Percentiles rank a stretch among this genome's conserved stretches.
Evolutionary conservation across 2,888 invertebrate species (phyloP).

Genomic region (Drosophila nr. perissopoda): DNA sequence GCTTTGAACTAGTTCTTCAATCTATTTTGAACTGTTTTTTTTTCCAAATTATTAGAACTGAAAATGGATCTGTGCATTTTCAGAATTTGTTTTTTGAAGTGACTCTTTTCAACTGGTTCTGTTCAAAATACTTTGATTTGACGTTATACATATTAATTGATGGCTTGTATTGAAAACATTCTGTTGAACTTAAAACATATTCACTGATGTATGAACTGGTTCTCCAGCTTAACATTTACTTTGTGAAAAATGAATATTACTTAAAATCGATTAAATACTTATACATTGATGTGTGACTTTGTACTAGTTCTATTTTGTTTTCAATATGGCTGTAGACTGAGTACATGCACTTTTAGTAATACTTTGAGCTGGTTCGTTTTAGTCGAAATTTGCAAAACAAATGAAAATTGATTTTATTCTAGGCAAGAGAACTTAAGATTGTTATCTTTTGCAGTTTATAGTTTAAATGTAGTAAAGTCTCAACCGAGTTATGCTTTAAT

Average conservation of each 20-base stretch:
- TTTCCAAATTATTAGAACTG: not conserved
- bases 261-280: not conserved
- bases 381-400: not conserved
- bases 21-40: not conserved
- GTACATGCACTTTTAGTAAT: not conserved
- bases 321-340: not conserved
- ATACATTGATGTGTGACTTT: not conserved
- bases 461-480: not conserved
- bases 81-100: not conserved
- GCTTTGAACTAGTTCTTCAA: slow-evolving; percentile 6
- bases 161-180: not conserved
- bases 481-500: not conserved
- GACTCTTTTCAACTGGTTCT: not conserved
- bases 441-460: not conserved
- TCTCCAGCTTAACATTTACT: not conserved
- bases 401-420: not conserved
- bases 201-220: not conserved
- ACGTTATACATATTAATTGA: not conserved
- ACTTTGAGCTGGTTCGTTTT: not conserved
- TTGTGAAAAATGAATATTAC: not conserved
- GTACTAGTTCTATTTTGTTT: not conserved
- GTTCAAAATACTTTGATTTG: not conserved
- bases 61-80: not conserved
- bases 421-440: not conserved
- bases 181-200: not conserved